Evolutionary conservation across 1,140 invertebrate genomes (phyloP).

Genomic region (Harpegnathos saltator): DNA sequence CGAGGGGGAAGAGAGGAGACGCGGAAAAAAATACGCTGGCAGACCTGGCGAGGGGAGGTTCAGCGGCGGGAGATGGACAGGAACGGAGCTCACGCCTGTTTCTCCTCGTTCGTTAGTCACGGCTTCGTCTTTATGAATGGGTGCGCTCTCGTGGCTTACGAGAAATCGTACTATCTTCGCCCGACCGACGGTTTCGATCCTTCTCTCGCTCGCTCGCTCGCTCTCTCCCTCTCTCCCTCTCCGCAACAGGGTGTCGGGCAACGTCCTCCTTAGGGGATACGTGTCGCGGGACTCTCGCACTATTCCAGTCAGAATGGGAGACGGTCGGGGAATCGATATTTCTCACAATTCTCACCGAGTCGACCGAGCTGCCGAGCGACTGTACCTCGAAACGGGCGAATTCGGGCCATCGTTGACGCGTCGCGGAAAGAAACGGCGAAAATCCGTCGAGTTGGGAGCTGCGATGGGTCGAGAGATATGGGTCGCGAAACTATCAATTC

Average conservation of each 20-base stretch:
- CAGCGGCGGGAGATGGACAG: slow-evolving; percentile 12
- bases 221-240: slow-evolving; percentile 15
- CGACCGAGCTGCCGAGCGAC: slow-evolving; percentile 29
- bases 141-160: slow-evolving; percentile 78
- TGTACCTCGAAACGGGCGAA: slow-evolving; percentile 29
- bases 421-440: background rate
- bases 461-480: background rate
- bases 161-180: slow-evolving; percentile 80
- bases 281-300: slow-evolving; percentile 61
- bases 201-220: background rate
- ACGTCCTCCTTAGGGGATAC: slow-evolving; percentile 63
- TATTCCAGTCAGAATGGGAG: slow-evolving; percentile 74
- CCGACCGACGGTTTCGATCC: slow-evolving; percentile 67
- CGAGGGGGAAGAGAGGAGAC: background rate
- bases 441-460: background rate
- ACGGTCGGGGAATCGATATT: slow-evolving; percentile 71
- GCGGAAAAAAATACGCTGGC: slow-evolving; percentile 53
- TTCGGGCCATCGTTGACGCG: slow-evolving; percentile 20
- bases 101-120: slow-evolving; percentile 81
- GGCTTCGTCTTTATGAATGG: slow-evolving; percentile 83
- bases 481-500: background rate
- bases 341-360: slow-evolving; percentile 64
- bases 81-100: slow-evolving; percentile 65
- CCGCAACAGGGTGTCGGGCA: slow-evolving; percentile 68
- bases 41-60: background rate